Percentiles rank a stretch among this genome's conserved stretches.
phyloP scores from a whole-genome alignment of 2,797 vertebrate species.

The Typhlichthys eigenmanni region DNA sequence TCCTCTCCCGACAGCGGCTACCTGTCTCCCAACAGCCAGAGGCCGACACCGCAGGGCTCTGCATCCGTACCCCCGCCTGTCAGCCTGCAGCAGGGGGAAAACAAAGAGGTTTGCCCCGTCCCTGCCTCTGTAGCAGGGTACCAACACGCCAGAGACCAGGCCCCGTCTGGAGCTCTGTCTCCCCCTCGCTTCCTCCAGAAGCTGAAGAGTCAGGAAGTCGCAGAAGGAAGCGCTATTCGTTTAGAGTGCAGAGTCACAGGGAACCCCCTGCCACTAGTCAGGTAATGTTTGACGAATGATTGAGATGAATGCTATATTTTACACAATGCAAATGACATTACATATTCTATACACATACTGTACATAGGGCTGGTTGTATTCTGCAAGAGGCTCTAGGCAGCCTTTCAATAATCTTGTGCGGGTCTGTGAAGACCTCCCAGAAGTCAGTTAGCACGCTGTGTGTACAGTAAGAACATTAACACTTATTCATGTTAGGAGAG shows the following conservation, averaged over 20 bases:
- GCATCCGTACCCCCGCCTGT: constrained; percentile 52
- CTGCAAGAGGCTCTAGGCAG: too few species aligned
- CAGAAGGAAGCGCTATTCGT: constrained; percentile 87
- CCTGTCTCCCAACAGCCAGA: constrained; percentile 85
- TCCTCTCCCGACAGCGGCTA: constrained; percentile 97
- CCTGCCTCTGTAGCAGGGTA: constrained; percentile 11
- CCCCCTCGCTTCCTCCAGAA: constrained; percentile 91
- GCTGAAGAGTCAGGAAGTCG: constrained; percentile 93
- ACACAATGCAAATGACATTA: background rate
- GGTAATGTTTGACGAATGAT: constrained; percentile 68
- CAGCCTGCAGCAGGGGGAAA: constrained; percentile 52
- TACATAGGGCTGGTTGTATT: too few species aligned
- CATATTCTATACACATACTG: too few species aligned
- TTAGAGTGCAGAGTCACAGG: constrained; percentile 90
- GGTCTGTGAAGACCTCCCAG: too few species aligned
- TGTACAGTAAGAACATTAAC: background rate
- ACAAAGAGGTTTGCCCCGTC: constrained; percentile 5
- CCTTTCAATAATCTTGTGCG: too few species aligned
- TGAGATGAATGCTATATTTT: background rate
- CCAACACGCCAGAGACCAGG: constrained; percentile 39
- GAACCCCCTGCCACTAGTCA: constrained; percentile 86
- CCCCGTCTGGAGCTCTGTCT: constrained; percentile 55
- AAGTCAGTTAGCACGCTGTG: too few species aligned
- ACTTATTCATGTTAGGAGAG: background rate
- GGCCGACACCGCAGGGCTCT: constrained; percentile 58